Evolutionary conservation across 2,113 vertebrate species (phyloP), one percentile per base, ranked within the genome.

Genomic region (Poeciliopsis occidentalis): DNA sequence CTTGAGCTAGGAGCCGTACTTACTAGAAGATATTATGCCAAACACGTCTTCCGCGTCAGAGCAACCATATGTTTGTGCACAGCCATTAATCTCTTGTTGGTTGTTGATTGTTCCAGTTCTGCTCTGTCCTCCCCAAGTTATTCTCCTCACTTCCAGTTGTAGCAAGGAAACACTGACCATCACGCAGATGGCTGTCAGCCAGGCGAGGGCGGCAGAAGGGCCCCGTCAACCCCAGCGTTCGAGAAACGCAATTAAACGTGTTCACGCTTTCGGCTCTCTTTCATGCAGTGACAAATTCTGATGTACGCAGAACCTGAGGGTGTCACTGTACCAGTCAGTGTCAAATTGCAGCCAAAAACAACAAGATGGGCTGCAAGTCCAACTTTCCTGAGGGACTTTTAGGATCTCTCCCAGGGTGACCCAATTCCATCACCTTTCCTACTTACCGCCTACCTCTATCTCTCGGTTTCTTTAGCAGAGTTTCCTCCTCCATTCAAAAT

Each of bases 341-440:
- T 93, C 92, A 91, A 92, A 92, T 92, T 87, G 88, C 87, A 80
- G 80, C 69, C 75, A 67, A 60, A 92, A 92, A 93, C 91, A 90
- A 92, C 87, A 87, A 86, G 83, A 85, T 80, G 82, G 34, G 75
- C 69, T 80, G 87, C 79, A 71, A 62, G 69, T 69, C 78, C 81
- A 69, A 64, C 71, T 71, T 76, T 92, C 91, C 91, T 87, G 72
- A 70, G 90, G 91, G 92, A 93, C 83, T 82, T 80, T 73, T 54
- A 84, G 88, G 87, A 90, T 85, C 86, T 86, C 88, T 88, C 89
- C 79, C 92, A 92, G 91, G 90, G 85, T 94, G 93, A 95, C 93
- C 93, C 91, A 93, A 84, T 93, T 95, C 88, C 90, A 91, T 90
- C 89, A 85, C 85, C 85, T 76, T 88, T 88, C 63, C 82, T 32